These are phyloP conservation scores for Drosophila athabasca DNA, from an alignment of 1,140 invertebrate species.

Conservation along the genomic window DNA sequence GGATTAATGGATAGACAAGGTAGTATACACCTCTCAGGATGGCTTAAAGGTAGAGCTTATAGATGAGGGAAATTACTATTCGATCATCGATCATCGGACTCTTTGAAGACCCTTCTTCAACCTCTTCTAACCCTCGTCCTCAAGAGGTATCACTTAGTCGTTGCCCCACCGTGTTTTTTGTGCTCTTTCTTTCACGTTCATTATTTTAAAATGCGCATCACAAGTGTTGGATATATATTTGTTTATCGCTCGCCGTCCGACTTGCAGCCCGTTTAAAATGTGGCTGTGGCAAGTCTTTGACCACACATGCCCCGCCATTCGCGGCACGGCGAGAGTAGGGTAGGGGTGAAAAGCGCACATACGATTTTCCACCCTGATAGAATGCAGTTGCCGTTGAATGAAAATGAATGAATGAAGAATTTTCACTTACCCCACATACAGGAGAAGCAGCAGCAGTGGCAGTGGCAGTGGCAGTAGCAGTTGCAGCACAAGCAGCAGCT, in stretches of 20 bases:
- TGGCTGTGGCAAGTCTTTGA: slow-evolving; percentile 61
- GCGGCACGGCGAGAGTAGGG: not conserved
- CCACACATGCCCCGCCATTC: slow-evolving; percentile 21
- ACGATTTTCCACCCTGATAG: slow-evolving; percentile 65
- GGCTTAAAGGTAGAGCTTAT: slow-evolving; percentile 6
- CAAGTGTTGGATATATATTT: slow-evolving; percentile 77
- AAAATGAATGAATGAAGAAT: slow-evolving; percentile 75
- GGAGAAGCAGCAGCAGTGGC: not conserved
- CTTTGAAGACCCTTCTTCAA: too few relatives aligned
- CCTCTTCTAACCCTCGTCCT: not conserved
- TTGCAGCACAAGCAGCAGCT: slow-evolving; percentile 3
- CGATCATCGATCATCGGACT: too few relatives aligned
- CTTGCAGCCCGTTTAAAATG: slow-evolving; percentile 61
- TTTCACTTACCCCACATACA: slow-evolving; percentile 54
- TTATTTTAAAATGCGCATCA: slow-evolving; percentile 75
- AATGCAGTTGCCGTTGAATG: slow-evolving; percentile 50
- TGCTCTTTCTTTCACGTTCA: slow-evolving; percentile 34
- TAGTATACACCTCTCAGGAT: not conserved
- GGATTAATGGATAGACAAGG: slow-evolving; percentile 4
- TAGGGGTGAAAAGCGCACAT: slow-evolving; percentile 9
- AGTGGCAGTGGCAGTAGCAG: slow-evolving; percentile 2
- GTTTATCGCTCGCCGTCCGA: slow-evolving; percentile 57
- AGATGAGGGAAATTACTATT: not conserved
- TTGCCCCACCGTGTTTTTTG: not conserved
- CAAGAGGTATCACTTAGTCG: slow-evolving; percentile 42